Base-by-base conservation (phyloP, 2,797 vertebrate species). In the Taenioides sp. region DNA sequence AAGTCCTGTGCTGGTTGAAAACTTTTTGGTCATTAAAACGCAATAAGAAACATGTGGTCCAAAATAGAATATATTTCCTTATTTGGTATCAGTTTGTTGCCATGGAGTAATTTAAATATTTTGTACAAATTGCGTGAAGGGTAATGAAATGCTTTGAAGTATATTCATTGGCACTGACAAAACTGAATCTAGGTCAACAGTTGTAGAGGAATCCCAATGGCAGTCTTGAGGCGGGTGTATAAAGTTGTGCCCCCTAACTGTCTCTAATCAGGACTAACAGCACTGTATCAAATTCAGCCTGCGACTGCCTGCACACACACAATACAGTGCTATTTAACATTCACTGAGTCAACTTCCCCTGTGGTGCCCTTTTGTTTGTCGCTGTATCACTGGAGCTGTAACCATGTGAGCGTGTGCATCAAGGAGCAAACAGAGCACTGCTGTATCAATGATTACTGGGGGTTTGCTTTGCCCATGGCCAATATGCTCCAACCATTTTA, bases 301-400 rank as follows among this genome's bases (percentile, higher is more conserved):
- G 71, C 79, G 77, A 78, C 78, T 83, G 61, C 76, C 81, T 79
- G 76, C 28, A 40, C 67, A 68, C 76, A 80, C 69, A 90, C 89
- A 92, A 87, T 92, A 82, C 77, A 74, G 75, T 50, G 86, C 86
- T 94, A 87, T 94, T 93, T 92, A 89, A 74, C 80, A 93, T 93
- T 81, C 90, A 89, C 76, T 69, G 72, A 84, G 83, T 87, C 85
- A 79, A 81, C 91, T 90, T 89, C 88, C 83, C 87, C 81, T 83
- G 79, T 47, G 22, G 85, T 82, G 78, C 74, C 71, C 86, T 88
- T 92, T 90, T 77, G 75, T 84, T 77, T 69, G 65, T 75, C 67
- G 62, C 37, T 71, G 67, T 62, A 72, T 80, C 55, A 75, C 73
- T 76, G 25, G 66, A 43, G 78, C 55, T 84, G 82, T 86, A 69